Percentiles rank a stretch among this genome's conserved stretches.
Evolutionary conservation across 2,888 invertebrate species (phyloP).

Genomic region (Xanthorhoe spadicearia): DNA sequence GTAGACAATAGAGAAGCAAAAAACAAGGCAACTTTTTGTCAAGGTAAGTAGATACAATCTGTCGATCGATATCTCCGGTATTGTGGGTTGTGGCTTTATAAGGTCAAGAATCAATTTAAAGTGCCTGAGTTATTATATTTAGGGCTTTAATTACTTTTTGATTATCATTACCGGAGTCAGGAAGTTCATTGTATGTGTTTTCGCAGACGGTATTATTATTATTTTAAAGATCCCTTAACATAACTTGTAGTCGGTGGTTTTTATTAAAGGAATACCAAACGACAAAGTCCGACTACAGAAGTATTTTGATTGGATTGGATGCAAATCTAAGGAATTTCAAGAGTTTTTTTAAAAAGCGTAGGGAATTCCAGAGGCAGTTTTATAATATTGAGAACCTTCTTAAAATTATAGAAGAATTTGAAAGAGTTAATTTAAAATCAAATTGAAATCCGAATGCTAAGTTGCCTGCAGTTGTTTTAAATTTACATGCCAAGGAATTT

Average conservation of each 20-base stretch:
- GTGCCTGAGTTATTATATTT: slow-evolving; percentile 10
- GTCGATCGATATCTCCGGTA: slow-evolving; percentile 32
- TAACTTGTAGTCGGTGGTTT: slow-evolving; percentile 13
- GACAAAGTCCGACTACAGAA: slow-evolving; percentile 8
- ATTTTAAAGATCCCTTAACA: slow-evolving; percentile 6
- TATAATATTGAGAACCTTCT: slow-evolving; percentile 3
- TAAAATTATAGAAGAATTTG: slow-evolving; percentile 3
- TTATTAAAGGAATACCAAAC: slow-evolving; percentile 18
- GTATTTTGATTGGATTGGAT: slow-evolving; percentile 26
- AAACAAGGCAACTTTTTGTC: slow-evolving; percentile 35
- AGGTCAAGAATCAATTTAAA: slow-evolving; percentile 27
- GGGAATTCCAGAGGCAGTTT: slow-evolving; percentile 6
- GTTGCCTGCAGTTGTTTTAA: background rate
- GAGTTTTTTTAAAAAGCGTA: slow-evolving; percentile 7
- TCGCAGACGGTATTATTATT: slow-evolving; percentile 15
- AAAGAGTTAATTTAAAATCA: background rate
- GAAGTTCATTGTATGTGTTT: slow-evolving; percentile 19
- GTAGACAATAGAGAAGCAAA: slow-evolving; percentile 36
- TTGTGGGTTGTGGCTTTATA: slow-evolving; percentile 15
- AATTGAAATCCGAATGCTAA: background rate
- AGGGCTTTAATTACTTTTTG: slow-evolving; percentile 13
- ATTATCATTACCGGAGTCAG: slow-evolving; percentile 4
- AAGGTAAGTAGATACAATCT: slow-evolving; percentile 25
- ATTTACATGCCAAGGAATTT: slow-evolving; percentile 17
- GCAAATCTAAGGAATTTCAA: slow-evolving; percentile 13